These are phyloP conservation scores for Himalopsyche anomala DNA, from an alignment of 2,888 invertebrate genomes.

Conservation along the genomic window DNA sequence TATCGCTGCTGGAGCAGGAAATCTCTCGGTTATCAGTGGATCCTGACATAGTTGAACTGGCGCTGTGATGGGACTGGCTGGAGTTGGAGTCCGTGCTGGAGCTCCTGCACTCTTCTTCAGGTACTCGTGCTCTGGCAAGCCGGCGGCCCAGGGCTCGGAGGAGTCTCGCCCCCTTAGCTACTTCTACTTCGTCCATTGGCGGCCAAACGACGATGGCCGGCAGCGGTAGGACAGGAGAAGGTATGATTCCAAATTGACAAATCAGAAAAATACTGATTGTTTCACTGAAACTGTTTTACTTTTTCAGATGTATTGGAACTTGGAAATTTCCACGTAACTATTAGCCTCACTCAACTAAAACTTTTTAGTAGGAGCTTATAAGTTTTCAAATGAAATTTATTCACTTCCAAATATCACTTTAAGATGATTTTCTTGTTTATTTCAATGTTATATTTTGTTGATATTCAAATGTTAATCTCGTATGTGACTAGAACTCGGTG, in stretches of 20 bases:
- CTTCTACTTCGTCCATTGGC: constrained; percentile 71
- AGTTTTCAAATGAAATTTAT: constrained; percentile 46
- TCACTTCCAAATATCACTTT: constrained; percentile 21
- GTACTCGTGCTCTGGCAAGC: constrained; percentile 76
- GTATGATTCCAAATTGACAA: constrained; percentile 57
- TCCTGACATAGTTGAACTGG: constrained; percentile 63
- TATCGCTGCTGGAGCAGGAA: constrained; percentile 79
- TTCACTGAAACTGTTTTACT: constrained; percentile 22
- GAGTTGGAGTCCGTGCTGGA: constrained; percentile 75
- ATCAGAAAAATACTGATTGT: not conserved
- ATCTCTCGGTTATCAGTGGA: constrained; percentile 67
- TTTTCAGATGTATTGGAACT: not conserved
- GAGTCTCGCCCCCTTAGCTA: constrained; percentile 76
- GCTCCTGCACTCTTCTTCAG: constrained; percentile 73
- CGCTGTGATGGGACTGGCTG: constrained; percentile 72
- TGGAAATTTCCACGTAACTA: constrained; percentile 10
- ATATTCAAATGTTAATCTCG: constrained; percentile 45
- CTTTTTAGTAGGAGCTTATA: not conserved
- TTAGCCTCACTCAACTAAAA: constrained; percentile 10
- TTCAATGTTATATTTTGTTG: constrained; percentile 32
- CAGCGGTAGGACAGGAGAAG: constrained; percentile 67
- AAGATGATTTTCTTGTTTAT: constrained; percentile 32
- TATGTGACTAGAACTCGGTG: constrained; percentile 4
- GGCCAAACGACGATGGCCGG: constrained; percentile 76
- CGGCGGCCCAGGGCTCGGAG: constrained; percentile 82